A percentile compares a stretch with the other conserved stretches of the same genome.
Conservation (phyloP, 2,797 vertebrate species). For the Hozukius guyotensis region DNA sequence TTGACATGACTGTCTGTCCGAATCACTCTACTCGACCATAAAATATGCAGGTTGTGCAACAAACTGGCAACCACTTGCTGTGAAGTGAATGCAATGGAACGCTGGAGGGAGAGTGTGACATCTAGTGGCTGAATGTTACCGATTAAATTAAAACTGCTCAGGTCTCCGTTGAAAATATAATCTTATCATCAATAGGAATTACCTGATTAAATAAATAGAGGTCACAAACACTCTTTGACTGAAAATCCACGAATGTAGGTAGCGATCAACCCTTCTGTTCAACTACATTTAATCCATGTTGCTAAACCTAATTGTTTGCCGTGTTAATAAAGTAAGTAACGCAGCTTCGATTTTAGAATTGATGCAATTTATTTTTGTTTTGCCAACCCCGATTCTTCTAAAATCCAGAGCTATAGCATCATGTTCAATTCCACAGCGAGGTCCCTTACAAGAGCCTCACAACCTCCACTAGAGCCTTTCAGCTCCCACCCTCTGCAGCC, state of each 20-base stretch:
- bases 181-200: slow-evolving; percentile 28
- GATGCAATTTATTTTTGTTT: not conserved
- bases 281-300: not conserved
- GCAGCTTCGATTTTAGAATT: not conserved
- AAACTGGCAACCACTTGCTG: no score
- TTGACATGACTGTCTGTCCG: no score
- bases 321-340: not conserved
- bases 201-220: slow-evolving; percentile 27
- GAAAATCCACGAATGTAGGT: not conserved
- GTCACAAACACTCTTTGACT: slow-evolving; percentile 13
- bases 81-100: no score
- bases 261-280: not conserved
- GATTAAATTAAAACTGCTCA: slow-evolving; percentile 23
- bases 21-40: no score
- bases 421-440: not conserved
- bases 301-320: not conserved
- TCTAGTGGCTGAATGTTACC: fast-evolving
- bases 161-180: slow-evolving; percentile 9
- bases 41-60: no score
- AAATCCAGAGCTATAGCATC: not conserved
- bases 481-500: not conserved
- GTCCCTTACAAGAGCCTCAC: not conserved
- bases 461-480: not conserved
- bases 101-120: no score
- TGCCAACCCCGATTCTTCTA: not conserved